Evolutionary conservation across 2,888 invertebrate genomes (phyloP).

Genomic region (Erpobdella octoculata): DNA sequence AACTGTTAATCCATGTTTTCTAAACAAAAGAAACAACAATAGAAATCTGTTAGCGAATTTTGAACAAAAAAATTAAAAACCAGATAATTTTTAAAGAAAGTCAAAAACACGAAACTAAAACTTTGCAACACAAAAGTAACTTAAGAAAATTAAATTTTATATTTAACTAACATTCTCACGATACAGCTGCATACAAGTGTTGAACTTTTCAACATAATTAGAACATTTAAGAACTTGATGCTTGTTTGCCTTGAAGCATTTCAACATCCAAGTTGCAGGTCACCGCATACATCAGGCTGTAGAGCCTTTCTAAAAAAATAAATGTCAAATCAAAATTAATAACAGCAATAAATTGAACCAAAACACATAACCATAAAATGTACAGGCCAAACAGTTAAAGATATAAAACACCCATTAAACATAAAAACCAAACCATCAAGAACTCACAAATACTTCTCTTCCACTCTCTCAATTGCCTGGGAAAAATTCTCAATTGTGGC

Average conservation of each 20-base stretch:
- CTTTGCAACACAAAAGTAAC: too few relatives aligned
- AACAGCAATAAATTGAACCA: not conserved
- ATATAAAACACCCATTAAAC: not conserved
- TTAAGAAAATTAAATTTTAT: too few relatives aligned
- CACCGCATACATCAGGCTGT: conserved; percentile 7
- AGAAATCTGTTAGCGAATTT: too few relatives aligned
- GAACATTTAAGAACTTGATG: not conserved
- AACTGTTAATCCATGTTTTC: too few relatives aligned
- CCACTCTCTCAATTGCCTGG: not conserved
- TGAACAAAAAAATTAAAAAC: too few relatives aligned
- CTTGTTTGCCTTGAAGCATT: conserved; percentile 16
- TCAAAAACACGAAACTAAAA: too few relatives aligned
- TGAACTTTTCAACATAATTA: conserved; percentile 7
- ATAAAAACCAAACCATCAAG: not conserved
- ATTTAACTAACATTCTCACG: not conserved
- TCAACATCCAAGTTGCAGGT: not conserved
- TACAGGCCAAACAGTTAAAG: not conserved
- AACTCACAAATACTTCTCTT: conserved; percentile 18
- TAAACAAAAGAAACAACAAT: too few relatives aligned
- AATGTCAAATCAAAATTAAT: too few relatives aligned
- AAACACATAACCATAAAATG: not conserved
- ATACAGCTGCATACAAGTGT: conserved; percentile 17
- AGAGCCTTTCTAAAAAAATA: conserved; percentile 11
- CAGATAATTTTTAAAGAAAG: too few relatives aligned
- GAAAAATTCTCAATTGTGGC: conserved; percentile 13